Evolutionary conservation across 2,113 vertebrate species (phyloP).

Genomic region (Daphoenositta chrysoptera): DNA sequence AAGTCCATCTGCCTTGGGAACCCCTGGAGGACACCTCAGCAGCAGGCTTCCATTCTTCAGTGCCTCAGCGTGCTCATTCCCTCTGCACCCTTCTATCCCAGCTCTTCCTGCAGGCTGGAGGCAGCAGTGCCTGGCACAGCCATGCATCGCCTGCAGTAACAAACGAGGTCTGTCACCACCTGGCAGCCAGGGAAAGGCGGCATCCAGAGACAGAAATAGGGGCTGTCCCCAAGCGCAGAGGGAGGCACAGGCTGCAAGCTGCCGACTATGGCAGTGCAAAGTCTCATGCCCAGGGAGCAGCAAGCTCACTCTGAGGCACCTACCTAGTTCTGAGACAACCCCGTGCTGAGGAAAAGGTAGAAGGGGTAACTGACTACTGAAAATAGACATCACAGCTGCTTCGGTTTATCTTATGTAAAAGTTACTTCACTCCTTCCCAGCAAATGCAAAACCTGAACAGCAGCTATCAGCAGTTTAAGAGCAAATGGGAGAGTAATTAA

Average conservation of each 20-base stretch:
- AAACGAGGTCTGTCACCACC: neutral
- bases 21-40: neutral
- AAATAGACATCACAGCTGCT: neutral
- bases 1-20: neutral
- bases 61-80: neutral
- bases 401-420: neutral
- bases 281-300: neutral
- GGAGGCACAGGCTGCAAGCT: neutral
- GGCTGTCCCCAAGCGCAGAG: neutral
- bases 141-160: rapidly evolving
- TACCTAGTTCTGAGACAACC: neutral
- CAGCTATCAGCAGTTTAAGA: neutral
- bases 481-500: neutral
- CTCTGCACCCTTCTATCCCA: neutral
- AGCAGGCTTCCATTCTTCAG: neutral
- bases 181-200: neutral
- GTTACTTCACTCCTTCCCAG: neutral
- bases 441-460: neutral
- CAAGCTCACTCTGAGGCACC: neutral
- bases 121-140: neutral
- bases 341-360: neutral
- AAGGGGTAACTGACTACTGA: neutral
- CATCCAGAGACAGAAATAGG: neutral
- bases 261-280: rapidly evolving
- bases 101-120: neutral